Conservation (phyloP, 2,888 invertebrate genomes). For the Electrophaes corylata region DNA sequence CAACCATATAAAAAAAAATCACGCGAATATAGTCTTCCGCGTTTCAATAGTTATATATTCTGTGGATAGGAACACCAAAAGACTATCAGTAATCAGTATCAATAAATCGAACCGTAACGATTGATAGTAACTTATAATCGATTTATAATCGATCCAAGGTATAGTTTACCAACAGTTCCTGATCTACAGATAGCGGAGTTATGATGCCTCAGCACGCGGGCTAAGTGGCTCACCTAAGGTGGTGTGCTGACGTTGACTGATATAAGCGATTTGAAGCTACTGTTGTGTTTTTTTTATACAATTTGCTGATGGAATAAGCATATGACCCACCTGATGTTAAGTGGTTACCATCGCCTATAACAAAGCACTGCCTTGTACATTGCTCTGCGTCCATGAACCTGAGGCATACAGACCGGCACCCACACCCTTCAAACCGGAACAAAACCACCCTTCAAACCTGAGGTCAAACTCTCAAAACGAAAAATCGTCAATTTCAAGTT, state of each 20-base stretch:
- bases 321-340: neutral
- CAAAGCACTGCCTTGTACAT: too few relatives aligned
- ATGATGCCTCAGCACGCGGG: constrained; percentile 25
- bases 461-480: too few relatives aligned
- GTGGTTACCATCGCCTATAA: too few relatives aligned
- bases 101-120: constrained; percentile 16
- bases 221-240: constrained; percentile 15
- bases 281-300: neutral
- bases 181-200: constrained; percentile 26
- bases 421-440: too few relatives aligned
- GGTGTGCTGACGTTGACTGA: neutral
- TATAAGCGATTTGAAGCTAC: constrained; percentile 5
- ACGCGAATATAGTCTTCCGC: too few relatives aligned
- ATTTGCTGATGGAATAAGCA: neutral
- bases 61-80: neutral
- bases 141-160: constrained; percentile 8
- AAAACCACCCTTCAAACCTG: too few relatives aligned
- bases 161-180: constrained; percentile 7
- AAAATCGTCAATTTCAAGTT: too few relatives aligned
- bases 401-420: too few relatives aligned
- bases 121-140: constrained; percentile 21
- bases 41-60: neutral
- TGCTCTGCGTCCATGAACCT: too few relatives aligned
- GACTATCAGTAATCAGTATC: too few relatives aligned
- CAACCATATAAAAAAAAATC: too few relatives aligned